Percentiles rank a stretch among this genome's conserved stretches.
These are phyloP conservation scores for Scaptodrosophila latifasciaeformis DNA, from an alignment of 2,888 invertebrate genomes.

Conservation along the genomic window DNA sequence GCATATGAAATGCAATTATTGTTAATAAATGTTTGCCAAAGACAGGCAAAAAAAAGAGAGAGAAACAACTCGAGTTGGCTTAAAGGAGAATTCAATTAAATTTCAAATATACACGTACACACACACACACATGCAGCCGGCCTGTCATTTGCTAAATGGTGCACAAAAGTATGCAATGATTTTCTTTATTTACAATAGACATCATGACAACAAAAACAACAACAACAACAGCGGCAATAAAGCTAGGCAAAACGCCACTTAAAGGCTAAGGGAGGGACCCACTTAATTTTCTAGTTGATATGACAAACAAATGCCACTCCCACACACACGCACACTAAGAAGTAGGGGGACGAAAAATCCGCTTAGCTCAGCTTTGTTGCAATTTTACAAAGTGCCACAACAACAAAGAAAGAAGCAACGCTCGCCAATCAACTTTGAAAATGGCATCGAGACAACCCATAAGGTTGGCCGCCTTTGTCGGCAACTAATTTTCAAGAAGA, in stretches of 20 bases:
- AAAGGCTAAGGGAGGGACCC: conserved; percentile 17
- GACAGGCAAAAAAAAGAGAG: no score
- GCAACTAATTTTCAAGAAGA: conserved; percentile 49
- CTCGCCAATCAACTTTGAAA: conserved; percentile 19
- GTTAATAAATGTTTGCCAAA: conserved; percentile 59
- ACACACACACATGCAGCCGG: conserved; percentile 34
- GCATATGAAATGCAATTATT: conserved; percentile 64
- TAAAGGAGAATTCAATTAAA: conserved; percentile 63
- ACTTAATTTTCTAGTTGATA: not conserved
- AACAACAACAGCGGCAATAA: conserved; percentile 8
- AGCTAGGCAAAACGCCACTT: conserved; percentile 39
- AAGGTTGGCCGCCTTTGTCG: not conserved
- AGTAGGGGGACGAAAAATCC: conserved; percentile 32
- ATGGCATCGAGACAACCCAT: conserved; percentile 12
- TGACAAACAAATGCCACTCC: not conserved
- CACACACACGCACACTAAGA: conserved; percentile 30
- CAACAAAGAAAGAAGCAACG: conserved; percentile 45
- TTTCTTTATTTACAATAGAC: conserved; percentile 15
- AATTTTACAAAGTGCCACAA: conserved; percentile 50
- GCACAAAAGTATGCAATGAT: conserved; percentile 25
- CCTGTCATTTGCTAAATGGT: conserved; percentile 50
- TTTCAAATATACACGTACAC: conserved; percentile 20
- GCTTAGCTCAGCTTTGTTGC: conserved; percentile 49
- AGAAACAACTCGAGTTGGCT: no score
- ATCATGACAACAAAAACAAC: conserved; percentile 25